Evolutionary conservation across 2,888 invertebrate species (phyloP).

Genomic region (Charanyca ferruginea): DNA sequence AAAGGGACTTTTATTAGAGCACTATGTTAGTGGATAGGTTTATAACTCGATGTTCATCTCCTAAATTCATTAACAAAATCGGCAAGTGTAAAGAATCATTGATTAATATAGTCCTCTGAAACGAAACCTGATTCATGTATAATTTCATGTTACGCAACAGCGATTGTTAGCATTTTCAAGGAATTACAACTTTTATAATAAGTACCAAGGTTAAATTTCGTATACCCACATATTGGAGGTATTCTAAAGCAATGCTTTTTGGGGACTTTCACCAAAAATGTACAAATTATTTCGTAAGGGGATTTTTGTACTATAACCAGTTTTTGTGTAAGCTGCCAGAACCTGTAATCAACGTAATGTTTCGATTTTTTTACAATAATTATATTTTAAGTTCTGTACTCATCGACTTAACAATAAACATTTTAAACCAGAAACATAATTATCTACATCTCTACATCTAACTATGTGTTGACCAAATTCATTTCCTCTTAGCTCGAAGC

Average conservation of each 20-base stretch:
- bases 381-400: neutral
- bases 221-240: slow-evolving; percentile 20
- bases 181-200: slow-evolving; percentile 59
- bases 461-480: neutral
- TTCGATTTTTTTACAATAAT: neutral
- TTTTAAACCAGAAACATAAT: neutral
- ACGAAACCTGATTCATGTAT: slow-evolving; percentile 37
- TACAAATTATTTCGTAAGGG: slow-evolving; percentile 30
- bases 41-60: neutral
- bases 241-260: slow-evolving; percentile 25
- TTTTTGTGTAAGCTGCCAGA: slow-evolving; percentile 10
- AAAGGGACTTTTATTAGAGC: neutral
- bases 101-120: slow-evolving; percentile 30
- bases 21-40: neutral
- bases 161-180: slow-evolving; percentile 56
- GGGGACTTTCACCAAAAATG: slow-evolving; percentile 53
- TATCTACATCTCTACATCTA: too few relatives aligned
- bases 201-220: slow-evolving; percentile 49
- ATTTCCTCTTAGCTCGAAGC: neutral
- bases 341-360: neutral
- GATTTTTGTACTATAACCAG: slow-evolving; percentile 22
- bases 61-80: neutral
- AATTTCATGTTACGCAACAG: slow-evolving; percentile 49
- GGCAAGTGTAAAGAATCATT: neutral
- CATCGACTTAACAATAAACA: neutral